Base-by-base conservation (phyloP, 2,797 vertebrate species). In the Bryconaethiops microstoma region DNA sequence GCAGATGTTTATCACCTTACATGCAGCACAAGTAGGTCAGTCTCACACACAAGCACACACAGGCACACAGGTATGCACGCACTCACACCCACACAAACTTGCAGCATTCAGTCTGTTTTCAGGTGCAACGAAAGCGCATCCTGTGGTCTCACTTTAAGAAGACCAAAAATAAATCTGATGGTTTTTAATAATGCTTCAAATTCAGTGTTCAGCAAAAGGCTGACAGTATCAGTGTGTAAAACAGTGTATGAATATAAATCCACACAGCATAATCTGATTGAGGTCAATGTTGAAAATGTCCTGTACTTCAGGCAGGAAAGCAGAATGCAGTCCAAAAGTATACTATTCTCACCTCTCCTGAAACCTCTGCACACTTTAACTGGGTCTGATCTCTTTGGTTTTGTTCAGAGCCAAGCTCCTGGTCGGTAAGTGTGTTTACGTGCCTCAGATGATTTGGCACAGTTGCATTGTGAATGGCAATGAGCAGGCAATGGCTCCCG, bases 351-450 rank as follows among this genome's bases (percentile, higher is more conserved):
- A 52, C 13, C 9, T 62, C 14, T 35, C 29, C n/a, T 8, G 42
- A 25, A 71, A 29, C n/a, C 55, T 69, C 7, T n/a, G 54, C 40
- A 84, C 40, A 19, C 81, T 82, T 88, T 76, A 87, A 77, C 45
- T 7, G 45, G 70, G 59, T 82, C 83, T 87, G 84, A 68, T 90
- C 45, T 90, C 79, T 90, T 88, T 88, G 74, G 82, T 67, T 88
- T 86, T 90, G 77, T 83, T 78, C 91, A 93, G 92, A 90, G 87
- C 63, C 82, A 81, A 80, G 82, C 76, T 42, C 79, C 80, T 48
- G 82, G 25, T 84, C 89, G 91, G 92, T 93, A 89, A 94, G 92
- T 92, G 74, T 17, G 84, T 76, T 85, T 73, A 80, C 79, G 55
- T 52, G 78, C 83, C 35, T 84, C 82, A 87, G 83, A 40, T 76